Base-by-base conservation (phyloP, 2,888 invertebrate genomes). In the Papilio demoleus region DNA sequence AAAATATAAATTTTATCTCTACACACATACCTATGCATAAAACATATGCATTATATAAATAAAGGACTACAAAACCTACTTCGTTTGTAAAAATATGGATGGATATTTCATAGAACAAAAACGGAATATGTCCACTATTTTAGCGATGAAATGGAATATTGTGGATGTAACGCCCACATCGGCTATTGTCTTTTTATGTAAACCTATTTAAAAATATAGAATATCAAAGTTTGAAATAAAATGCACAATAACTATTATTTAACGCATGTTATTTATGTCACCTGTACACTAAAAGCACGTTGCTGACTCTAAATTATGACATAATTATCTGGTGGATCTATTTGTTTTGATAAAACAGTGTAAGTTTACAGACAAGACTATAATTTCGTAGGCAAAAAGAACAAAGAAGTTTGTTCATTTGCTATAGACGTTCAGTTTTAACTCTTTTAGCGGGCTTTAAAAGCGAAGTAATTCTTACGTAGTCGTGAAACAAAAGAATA, bases 101-200 rank as follows among this genome's bases (percentile, higher is more conserved):
- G 8, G 53, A 56, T 31, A 31, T 27, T 31, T 56, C 53, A 31
- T 31, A 56, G 53, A 56, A 56, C 53, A 56, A 56, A 17, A 56
- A 17, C 31, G 8, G 53, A 56, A 56, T 56, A 56, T 56, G 53
- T 56, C 31, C 53, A 56, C 8, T 24, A 22, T 27, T 56, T 31
- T 4, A 56, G 31, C 53, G 31, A 27, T 56, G 53, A 31, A 56
- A 56, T 56, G 53, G 31, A 56, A 56, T 27, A 53, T 31, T 6
- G 24, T n/a, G 2, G n/a, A 24, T 2, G 31, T 56, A 56, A 9
- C 53, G 27, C 50, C 50, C 8, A 27, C 14, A 9, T n/a, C n/a
- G 53, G n/a, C n/a, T 53, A n/a, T 31, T 53, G 53, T 53, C 53
- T 31, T 53, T 53, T 53, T 2, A 53, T 53, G 17, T 53, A 53